phyloP scores from a whole-genome alignment of 2,888 invertebrate species.

The Uloborus plumipes region DNA sequence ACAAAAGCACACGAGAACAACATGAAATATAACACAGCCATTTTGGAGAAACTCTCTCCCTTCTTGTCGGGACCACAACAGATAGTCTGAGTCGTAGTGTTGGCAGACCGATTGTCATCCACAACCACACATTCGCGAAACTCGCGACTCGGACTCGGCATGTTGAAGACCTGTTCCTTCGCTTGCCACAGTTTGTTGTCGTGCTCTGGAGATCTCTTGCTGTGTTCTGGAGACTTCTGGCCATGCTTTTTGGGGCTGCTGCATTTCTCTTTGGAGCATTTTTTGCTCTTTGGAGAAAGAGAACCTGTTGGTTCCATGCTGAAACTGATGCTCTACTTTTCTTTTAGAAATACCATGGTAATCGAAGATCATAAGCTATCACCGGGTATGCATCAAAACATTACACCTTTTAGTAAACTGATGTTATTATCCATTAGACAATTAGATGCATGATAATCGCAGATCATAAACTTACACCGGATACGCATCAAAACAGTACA shows the following conservation, averaged over 20 bases:
- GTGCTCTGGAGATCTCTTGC: conserved; percentile 33
- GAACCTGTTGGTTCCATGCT: background rate
- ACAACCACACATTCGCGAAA: conserved; percentile 25
- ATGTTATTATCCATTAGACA: too few relatives aligned
- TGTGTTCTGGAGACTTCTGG: conserved; percentile 7
- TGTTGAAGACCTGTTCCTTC: conserved; percentile 48
- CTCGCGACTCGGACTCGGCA: conserved; percentile 51
- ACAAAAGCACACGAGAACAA: conserved; percentile 47
- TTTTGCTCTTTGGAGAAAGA: conserved; percentile 14
- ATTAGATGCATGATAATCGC: too few relatives aligned
- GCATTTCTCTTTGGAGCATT: conserved; percentile 16
- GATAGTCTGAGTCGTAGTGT: background rate
- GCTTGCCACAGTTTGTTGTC: conserved; percentile 45
- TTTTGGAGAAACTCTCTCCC: conserved; percentile 41
- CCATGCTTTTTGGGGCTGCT: conserved; percentile 6
- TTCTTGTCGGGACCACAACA: conserved; percentile 21
- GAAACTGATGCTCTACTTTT: too few relatives aligned
- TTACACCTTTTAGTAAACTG: too few relatives aligned
- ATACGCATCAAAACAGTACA: too few relatives aligned
- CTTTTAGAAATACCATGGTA: too few relatives aligned
- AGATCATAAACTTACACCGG: too few relatives aligned
- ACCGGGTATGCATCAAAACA: too few relatives aligned
- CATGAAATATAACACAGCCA: conserved; percentile 52
- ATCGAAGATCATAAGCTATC: too few relatives aligned
- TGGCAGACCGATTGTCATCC: background rate